Percentiles rank a stretch among this genome's conserved stretches.
phyloP scores from a whole-genome alignment of 2,888 invertebrate genomes.

The Nowickia ferox region DNA sequence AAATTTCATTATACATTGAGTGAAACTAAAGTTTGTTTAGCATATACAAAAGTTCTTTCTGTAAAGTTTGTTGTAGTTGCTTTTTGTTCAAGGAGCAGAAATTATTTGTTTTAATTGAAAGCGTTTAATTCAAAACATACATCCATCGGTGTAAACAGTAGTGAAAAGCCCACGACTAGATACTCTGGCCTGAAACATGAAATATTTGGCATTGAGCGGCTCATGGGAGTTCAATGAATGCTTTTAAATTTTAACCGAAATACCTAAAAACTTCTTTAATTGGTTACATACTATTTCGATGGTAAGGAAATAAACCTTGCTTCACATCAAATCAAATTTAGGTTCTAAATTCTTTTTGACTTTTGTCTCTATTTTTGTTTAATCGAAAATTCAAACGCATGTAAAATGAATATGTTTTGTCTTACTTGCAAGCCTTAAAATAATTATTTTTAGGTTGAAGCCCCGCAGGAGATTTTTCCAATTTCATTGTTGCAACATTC shows the following conservation, averaged over 20 bases:
- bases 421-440: neutral
- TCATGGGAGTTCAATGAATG: no score
- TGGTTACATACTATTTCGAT: slow-evolving; percentile 5
- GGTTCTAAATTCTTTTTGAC: slow-evolving; percentile 31
- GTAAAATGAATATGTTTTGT: slow-evolving; percentile 17
- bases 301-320: neutral
- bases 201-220: no score
- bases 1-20: neutral
- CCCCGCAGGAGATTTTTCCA: slow-evolving; percentile 16
- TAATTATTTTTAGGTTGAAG: slow-evolving; percentile 17
- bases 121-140: slow-evolving; percentile 9
- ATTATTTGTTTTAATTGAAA: neutral
- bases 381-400: slow-evolving; percentile 26
- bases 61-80: no score
- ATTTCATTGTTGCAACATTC: neutral
- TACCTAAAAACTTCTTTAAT: slow-evolving; percentile 25
- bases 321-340: slow-evolving; percentile 2
- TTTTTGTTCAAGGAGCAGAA: no score
- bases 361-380: neutral
- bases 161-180: no score
- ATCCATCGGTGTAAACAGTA: no score
- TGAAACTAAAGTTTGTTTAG: neutral
- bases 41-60: no score
- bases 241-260: slow-evolving; percentile 23
- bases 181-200: no score